Percentiles rank a stretch among this genome's conserved stretches.
Conservation (phyloP, 2,797 vertebrate genomes). For the Ptychadena robeensis region DNA sequence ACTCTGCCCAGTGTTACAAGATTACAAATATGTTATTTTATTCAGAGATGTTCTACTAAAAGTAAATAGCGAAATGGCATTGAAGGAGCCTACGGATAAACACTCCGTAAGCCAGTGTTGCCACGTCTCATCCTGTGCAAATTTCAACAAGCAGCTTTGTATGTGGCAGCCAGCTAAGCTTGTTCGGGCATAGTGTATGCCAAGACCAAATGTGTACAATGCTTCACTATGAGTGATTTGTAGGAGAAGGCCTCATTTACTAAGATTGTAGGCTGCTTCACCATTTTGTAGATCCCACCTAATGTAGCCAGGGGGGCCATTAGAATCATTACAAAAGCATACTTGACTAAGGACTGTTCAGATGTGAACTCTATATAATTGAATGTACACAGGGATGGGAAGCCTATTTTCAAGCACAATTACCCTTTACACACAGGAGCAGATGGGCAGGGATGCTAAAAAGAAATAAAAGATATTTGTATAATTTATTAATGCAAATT, state of each 20-base stretch:
- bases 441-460: too few species aligned
- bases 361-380: too few species aligned
- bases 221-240: conserved; percentile 68
- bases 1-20: conserved; percentile 13
- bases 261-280: neutral
- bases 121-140: conserved; percentile 54
- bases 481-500: too few species aligned
- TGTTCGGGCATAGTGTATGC: conserved; percentile 61
- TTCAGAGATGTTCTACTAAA: conserved; percentile 49
- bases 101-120: conserved; percentile 48
- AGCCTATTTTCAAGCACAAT: too few species aligned
- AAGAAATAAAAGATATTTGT: too few species aligned
- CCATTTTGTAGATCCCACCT: too few species aligned
- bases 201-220: conserved; percentile 67
- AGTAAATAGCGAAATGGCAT: conserved; percentile 48
- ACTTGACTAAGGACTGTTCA: too few species aligned
- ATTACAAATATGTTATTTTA: conserved; percentile 55
- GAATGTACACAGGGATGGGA: too few species aligned
- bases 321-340: too few species aligned
- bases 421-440: too few species aligned
- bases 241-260: conserved; percentile 75
- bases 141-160: conserved; percentile 57
- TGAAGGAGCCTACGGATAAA: conserved; percentile 47
- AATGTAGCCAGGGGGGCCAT: too few species aligned
- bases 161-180: conserved; percentile 61